phyloP scores from a whole-genome alignment of 1,140 invertebrate genomes.

The Pseudachorutes palmiensis region DNA sequence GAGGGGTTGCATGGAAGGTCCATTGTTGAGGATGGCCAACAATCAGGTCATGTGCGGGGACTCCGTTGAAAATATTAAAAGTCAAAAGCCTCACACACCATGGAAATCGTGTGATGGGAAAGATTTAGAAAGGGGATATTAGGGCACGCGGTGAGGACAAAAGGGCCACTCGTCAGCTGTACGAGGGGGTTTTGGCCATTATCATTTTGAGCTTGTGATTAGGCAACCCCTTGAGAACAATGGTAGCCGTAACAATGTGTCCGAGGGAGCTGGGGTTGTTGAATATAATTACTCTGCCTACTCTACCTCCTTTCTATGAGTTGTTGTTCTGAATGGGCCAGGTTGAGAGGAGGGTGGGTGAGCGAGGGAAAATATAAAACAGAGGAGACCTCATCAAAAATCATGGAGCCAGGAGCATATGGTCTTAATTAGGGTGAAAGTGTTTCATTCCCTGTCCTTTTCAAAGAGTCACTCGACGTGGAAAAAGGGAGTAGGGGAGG shows the following conservation, averaged over 20 bases:
- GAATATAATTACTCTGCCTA: not conserved
- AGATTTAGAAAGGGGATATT: too few relatives aligned
- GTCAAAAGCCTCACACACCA: not conserved
- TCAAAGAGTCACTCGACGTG: not conserved
- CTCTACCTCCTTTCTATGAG: too few relatives aligned
- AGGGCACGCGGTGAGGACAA: not conserved
- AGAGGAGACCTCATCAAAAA: slow-evolving; percentile 2
- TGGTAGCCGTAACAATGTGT: slow-evolving; percentile 4
- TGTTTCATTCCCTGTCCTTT: too few relatives aligned
- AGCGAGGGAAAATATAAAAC: not conserved
- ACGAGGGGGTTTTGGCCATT: not conserved
- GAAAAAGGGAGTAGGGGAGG: not conserved
- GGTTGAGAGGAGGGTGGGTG: too few relatives aligned
- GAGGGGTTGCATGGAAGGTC: not conserved
- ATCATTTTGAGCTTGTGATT: not conserved
- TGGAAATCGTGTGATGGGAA: too few relatives aligned
- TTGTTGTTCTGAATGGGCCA: too few relatives aligned
- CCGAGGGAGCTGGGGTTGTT: not conserved
- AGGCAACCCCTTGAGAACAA: not conserved
- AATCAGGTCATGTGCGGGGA: not conserved
- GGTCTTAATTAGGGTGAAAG: slow-evolving; percentile 11
- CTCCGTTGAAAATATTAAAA: not conserved
- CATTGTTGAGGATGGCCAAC: not conserved
- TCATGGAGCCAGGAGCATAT: not conserved
- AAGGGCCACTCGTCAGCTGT: slow-evolving; percentile 7